Evolutionary conservation across 2,888 invertebrate genomes (phyloP).

Genomic region (Pandemis cinnamomeana): DNA sequence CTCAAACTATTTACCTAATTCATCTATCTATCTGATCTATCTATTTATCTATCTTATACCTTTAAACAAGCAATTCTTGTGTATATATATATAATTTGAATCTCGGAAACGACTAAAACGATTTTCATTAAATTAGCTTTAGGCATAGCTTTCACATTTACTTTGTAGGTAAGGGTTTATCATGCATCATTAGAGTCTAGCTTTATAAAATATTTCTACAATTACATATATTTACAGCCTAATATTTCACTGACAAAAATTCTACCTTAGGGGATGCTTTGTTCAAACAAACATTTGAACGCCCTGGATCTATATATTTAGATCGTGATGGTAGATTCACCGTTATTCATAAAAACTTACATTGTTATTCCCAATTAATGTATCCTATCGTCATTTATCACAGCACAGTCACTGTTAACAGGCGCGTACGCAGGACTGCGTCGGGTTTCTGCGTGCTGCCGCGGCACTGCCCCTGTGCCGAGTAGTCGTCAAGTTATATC

Average conservation of each 20-base stretch:
- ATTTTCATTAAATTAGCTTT: no score
- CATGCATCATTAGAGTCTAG: no score
- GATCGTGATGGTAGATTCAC: background rate
- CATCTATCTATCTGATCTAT: no score
- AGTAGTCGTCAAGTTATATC: conserved; percentile 19
- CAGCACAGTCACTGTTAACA: conserved; percentile 24
- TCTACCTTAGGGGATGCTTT: background rate
- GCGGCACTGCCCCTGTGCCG: conserved; percentile 8
- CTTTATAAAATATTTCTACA: no score
- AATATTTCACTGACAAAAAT: background rate
- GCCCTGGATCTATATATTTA: background rate
- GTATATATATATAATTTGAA: no score
- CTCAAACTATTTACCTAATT: no score
- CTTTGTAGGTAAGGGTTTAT: no score
- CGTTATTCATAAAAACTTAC: conserved; percentile 18
- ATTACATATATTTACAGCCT: no score
- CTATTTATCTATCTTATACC: no score
- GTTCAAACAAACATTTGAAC: background rate
- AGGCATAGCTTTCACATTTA: no score
- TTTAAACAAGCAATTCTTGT: no score
- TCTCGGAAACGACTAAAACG: no score
- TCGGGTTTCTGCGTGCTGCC: background rate
- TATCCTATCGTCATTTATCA: conserved; percentile 21
- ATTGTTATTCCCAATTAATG: conserved; percentile 1
- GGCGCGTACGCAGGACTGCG: background rate